Conservation (phyloP, 35 echinoderm and acorn worm species). For the Antedon bifida region DNA sequence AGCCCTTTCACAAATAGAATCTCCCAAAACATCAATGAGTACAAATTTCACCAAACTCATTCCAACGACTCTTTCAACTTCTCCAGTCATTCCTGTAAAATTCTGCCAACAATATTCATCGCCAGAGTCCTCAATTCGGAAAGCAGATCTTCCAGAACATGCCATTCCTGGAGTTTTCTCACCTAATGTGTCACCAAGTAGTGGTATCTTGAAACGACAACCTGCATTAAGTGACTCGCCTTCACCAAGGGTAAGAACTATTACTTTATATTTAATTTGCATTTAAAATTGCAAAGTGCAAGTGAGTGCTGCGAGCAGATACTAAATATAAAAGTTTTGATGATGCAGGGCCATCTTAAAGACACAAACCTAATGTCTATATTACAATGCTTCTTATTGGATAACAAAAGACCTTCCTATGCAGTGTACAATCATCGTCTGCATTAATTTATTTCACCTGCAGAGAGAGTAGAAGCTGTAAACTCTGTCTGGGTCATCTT, state of each 20-base stretch:
- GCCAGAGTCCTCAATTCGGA: not conserved
- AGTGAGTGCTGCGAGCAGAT: too few relatives aligned
- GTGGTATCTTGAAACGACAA: conserved; percentile 57
- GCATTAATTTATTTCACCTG: too few relatives aligned
- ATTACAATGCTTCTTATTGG: too few relatives aligned
- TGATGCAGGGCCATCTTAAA: too few relatives aligned
- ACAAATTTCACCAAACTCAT: not conserved
- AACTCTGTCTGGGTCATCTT: too few relatives aligned
- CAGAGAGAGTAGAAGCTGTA: too few relatives aligned
- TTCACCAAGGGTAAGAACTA: conserved; percentile 82
- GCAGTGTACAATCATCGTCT: too few relatives aligned
- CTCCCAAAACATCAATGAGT: not conserved
- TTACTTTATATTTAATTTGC: too few relatives aligned
- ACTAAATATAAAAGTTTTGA: too few relatives aligned
- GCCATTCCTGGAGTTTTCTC: conserved; percentile 59
- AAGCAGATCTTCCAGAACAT: conserved; percentile 8
- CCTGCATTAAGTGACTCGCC: conserved; percentile 39
- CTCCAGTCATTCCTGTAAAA: conserved; percentile 58
- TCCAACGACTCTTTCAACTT: not conserved
- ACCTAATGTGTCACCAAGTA: conserved; percentile 62
- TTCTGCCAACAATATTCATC: conserved; percentile 41
- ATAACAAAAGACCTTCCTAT: too few relatives aligned
- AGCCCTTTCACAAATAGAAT: not conserved
- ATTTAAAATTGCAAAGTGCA: too few relatives aligned
- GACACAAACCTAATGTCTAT: too few relatives aligned